These are phyloP conservation scores for Microcebus murinus DNA, from an alignment of 2,113 vertebrate species.

Conservation along the genomic window DNA sequence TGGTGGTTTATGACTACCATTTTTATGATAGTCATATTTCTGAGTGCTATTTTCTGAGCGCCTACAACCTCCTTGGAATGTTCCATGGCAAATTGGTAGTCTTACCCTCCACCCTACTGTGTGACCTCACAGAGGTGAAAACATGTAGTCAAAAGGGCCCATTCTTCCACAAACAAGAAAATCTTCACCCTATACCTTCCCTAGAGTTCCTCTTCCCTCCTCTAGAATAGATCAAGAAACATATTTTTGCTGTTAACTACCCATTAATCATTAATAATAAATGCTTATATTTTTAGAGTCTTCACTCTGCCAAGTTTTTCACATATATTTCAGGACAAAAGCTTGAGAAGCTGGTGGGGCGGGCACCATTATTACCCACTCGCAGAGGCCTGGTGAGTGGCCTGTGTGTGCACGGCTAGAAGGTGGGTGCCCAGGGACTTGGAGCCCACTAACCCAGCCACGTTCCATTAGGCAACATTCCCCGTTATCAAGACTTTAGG, in stretches of 20 bases:
- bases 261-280: constrained; percentile 39
- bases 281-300: not conserved
- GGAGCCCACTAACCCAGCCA: not conserved
- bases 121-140: not conserved
- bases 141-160: not conserved
- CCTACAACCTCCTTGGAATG: not conserved
- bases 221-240: not conserved
- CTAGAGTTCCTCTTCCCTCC: not conserved
- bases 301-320: not conserved
- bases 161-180: not conserved
- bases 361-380: not conserved
- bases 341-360: not conserved
- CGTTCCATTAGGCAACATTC: not conserved
- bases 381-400: not conserved
- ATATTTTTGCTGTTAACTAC: constrained; percentile 22
- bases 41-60: not conserved
- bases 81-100: not conserved
- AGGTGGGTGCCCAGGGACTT: fast-evolving
- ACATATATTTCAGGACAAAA: not conserved
- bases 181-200: not conserved
- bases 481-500: not conserved
- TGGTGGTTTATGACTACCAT: too few relatives aligned
- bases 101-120: not conserved
- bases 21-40: not conserved
- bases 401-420: not conserved